phyloP scores from a whole-genome alignment of 2,888 invertebrate species.

The Caradrina clavipalpis region DNA sequence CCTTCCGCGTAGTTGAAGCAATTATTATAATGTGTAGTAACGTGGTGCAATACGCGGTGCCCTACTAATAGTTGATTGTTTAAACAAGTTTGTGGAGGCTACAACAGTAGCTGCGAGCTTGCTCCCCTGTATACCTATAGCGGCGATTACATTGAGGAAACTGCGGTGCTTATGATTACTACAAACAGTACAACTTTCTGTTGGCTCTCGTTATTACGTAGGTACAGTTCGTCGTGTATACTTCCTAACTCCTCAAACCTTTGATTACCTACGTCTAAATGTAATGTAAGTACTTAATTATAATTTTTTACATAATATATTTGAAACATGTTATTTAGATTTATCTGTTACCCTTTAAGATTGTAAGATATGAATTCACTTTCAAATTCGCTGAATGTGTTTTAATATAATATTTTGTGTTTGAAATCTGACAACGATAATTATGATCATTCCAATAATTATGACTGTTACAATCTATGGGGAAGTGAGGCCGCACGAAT shows the following conservation, averaged over 20 bases:
- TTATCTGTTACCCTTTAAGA: not conserved
- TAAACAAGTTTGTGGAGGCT: slow-evolving; percentile 50
- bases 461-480: slow-evolving; percentile 52
- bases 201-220: slow-evolving; percentile 13
- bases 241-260: not conserved
- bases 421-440: slow-evolving; percentile 1
- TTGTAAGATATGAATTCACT: not conserved
- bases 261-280: not conserved
- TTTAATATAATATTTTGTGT: not conserved
- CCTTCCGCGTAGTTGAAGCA: slow-evolving; percentile 23
- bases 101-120: slow-evolving; percentile 29
- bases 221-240: not conserved
- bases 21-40: slow-evolving; percentile 46
- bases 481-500: slow-evolving; percentile 67
- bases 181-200: slow-evolving; percentile 41
- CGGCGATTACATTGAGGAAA: slow-evolving; percentile 39
- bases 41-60: slow-evolving; percentile 35
- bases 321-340: no score
- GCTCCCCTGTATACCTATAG: slow-evolving; percentile 41
- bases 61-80: slow-evolving; percentile 61
- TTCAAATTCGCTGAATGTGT: not conserved
- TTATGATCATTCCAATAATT: slow-evolving; percentile 44
- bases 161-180: slow-evolving; percentile 31
- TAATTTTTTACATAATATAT: no score
- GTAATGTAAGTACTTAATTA: not conserved